Evolutionary conservation across 2,113 vertebrate species (phyloP).

Genomic region (Brienomyrus longianalis): DNA sequence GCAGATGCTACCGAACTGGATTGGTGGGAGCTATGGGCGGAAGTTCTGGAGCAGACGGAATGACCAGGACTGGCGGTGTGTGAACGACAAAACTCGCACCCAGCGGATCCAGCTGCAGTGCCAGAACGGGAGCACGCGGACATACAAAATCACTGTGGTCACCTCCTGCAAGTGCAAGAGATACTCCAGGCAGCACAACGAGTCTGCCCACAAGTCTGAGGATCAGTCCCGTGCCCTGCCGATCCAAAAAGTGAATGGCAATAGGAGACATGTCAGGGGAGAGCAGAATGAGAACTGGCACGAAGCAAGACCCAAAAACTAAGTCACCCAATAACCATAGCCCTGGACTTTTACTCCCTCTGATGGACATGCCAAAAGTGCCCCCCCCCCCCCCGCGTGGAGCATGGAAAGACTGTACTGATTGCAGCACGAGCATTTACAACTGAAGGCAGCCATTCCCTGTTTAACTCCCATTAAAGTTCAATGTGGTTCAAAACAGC

Average conservation of each 20-base stretch:
- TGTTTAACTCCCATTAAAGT: neutral
- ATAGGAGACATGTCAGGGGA: slow-evolving; percentile 73
- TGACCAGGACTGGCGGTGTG: slow-evolving; percentile 74
- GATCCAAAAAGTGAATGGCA: slow-evolving; percentile 64
- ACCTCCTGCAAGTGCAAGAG: slow-evolving; percentile 91
- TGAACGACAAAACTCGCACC: slow-evolving; percentile 88
- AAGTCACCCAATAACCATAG: slow-evolving; percentile 27
- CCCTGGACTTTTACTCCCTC: slow-evolving; percentile 41
- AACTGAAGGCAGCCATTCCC: neutral
- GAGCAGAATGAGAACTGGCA: slow-evolving; percentile 77
- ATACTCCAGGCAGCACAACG: slow-evolving; percentile 82
- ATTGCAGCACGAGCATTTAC: neutral
- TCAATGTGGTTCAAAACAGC: neutral
- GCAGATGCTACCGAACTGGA: slow-evolving; percentile 91
- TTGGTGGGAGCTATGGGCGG: slow-evolving; percentile 71
- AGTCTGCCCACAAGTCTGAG: slow-evolving; percentile 79
- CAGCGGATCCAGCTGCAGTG: slow-evolving; percentile 85
- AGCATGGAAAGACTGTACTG: neutral
- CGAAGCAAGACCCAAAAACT: slow-evolving; percentile 49
- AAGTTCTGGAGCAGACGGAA: slow-evolving; percentile 85
- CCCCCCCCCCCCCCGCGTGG: neutral
- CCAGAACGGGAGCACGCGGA: slow-evolving; percentile 83
- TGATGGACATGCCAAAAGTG: slow-evolving; percentile 29
- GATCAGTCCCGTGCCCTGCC: slow-evolving; percentile 67
- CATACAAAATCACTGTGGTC: slow-evolving; percentile 89